Percentiles rank a stretch among this genome's conserved stretches.
Conservation (phyloP, 2,888 invertebrate species). For the Parnassius orleans region DNA sequence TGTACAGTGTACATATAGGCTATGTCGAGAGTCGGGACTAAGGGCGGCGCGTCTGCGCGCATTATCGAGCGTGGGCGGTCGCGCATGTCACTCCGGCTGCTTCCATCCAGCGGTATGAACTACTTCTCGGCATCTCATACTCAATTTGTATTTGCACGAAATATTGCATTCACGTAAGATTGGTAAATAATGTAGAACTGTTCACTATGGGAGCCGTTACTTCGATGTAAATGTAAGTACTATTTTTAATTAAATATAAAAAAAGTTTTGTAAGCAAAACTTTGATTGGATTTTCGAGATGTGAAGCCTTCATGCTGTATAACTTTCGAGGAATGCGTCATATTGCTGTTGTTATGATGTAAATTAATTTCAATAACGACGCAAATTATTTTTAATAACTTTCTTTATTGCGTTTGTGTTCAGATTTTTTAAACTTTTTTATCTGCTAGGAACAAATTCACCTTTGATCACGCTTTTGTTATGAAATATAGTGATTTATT, state of each 20-base stretch:
- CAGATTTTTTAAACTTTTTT: not conserved
- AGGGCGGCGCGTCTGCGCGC: constrained; percentile 38
- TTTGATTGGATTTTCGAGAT: not conserved
- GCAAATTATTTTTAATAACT: not conserved
- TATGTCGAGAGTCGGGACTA: constrained; percentile 1
- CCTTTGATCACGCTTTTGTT: too few species aligned
- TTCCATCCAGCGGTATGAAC: constrained; percentile 55
- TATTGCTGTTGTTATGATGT: constrained; percentile 7
- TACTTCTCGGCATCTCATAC: constrained; percentile 45
- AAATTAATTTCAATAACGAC: not conserved
- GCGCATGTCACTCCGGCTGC: constrained; percentile 51
- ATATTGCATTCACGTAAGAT: constrained; percentile 43
- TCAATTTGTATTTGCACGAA: constrained; percentile 42
- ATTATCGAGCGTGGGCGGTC: constrained; percentile 75
- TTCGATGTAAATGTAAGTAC: constrained; percentile 51
- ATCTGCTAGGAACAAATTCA: too few species aligned
- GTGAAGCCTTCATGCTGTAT: not conserved
- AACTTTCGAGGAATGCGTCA: constrained; percentile 10
- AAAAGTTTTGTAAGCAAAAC: not conserved
- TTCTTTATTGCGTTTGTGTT: not conserved
- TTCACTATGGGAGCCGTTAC: constrained; percentile 36
- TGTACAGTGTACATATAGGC: not conserved
- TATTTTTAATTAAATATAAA: not conserved
- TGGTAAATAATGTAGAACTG: constrained; percentile 49
- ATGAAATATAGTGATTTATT: not conserved